Evolutionary conservation across 2,888 invertebrate species (phyloP).

Genomic region (Capitulum mitella): DNA sequence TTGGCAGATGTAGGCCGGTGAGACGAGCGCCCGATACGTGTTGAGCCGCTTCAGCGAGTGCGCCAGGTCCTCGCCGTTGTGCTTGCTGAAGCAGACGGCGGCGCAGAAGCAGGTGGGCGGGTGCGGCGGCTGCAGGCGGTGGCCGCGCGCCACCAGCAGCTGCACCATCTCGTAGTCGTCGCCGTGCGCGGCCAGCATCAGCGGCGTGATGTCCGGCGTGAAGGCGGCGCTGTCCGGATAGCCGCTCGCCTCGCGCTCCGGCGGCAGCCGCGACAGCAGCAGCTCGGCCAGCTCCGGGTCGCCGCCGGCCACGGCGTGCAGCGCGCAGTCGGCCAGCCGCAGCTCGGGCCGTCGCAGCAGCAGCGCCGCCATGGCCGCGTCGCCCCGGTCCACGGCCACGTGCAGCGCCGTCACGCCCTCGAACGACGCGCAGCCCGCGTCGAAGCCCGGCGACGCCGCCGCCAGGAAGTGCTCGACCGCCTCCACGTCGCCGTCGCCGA

Average conservation of each 20-base stretch:
- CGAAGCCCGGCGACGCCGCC: neutral
- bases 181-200: constrained; percentile 15
- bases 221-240: constrained; percentile 10
- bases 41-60: constrained; percentile 19
- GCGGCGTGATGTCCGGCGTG: constrained; percentile 24
- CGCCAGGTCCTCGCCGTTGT: constrained; percentile 24
- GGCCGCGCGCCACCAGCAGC: constrained; percentile 20
- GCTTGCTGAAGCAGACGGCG: constrained; percentile 19
- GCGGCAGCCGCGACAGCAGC: constrained; percentile 10
- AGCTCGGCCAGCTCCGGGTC: neutral
- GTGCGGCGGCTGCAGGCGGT: constrained; percentile 17
- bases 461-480: constrained; percentile 2
- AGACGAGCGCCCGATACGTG: constrained; percentile 24
- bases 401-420: constrained; percentile 13
- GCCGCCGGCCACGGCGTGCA: constrained; percentile 11
- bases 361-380: constrained; percentile 3
- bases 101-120: constrained; percentile 10
- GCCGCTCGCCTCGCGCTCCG: neutral
- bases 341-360: constrained; percentile 19
- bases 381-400: neutral
- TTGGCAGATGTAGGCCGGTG: constrained; percentile 29
- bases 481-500: constrained; percentile 15
- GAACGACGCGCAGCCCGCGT: neutral
- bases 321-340: neutral
- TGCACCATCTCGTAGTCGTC: constrained; percentile 25